Base-by-base conservation (phyloP, 1,140 invertebrate species). In the Gonatopus flavifemur region DNA sequence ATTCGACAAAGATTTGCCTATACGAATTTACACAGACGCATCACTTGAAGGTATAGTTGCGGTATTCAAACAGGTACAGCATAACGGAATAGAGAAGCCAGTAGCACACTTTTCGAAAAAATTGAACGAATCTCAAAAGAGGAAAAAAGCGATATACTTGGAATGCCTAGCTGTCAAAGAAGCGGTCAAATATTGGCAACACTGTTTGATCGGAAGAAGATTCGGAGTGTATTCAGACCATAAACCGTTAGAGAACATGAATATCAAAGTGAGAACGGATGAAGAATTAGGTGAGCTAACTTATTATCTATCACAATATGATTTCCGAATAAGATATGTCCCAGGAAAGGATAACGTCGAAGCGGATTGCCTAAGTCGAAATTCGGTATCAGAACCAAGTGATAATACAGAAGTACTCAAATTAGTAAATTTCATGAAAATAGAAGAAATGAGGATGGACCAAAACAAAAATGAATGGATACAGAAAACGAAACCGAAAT, bases 91-190 rank as follows among this genome's bases (percentile, higher is more conserved):
- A 36, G 31, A 51, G 16, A 45, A 45, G 18, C 43, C 43, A 8
- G 43, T 45, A 13, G 43, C 31, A 13, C 22, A 45, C n/a, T 69
- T 73, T 49, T 62, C 69, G 30, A 67, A 67, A 40, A 59, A 69
- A 50, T 46, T 67, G 32, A 68, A 58, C 44, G 45, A 56, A 56
- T 36, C 22, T 16, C 54, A 66, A 59, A 69, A 76, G 54, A 56
- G 42, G 15, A 43, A 43, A 43, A 43, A 43, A 10, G n/a, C n/a
- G n/a, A n/a, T n/a, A n/a, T n/a, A n/a, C n/a, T n/a, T 43, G 10
- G 55, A 57, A 46, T 57, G 50, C 38, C 25, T 42, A 20, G 50
- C 55, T 9, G 51, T 58, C 13, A 58, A 58, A 55, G 57, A 59
- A 21, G 43, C 57, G 12, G 43, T 56, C 15, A 44, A 49, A 42